These are phyloP conservation scores for Tachyglossus aculeatus DNA, from an alignment of 2,797 vertebrate genomes.

Conservation along the genomic window DNA sequence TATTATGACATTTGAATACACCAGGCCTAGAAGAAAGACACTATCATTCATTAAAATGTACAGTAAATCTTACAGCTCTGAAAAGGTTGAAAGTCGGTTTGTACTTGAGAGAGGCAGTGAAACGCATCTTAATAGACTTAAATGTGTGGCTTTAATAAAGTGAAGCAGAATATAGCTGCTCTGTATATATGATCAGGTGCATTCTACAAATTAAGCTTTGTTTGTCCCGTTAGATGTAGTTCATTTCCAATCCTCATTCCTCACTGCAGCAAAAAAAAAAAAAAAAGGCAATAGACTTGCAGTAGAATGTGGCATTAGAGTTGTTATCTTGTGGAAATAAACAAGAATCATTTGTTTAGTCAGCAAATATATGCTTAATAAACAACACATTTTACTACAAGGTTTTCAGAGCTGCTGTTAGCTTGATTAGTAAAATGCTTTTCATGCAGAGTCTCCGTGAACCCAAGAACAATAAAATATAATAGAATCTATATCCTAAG, in stretches of 20 bases:
- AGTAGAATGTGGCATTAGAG: constrained; percentile 29
- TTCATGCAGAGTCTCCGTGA: constrained; percentile 42
- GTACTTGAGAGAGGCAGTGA: constrained; percentile 59
- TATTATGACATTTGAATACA: constrained; percentile 45
- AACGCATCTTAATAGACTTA: constrained; percentile 67
- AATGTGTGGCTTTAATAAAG: constrained; percentile 46
- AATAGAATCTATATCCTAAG: constrained; percentile 44
- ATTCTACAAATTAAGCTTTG: constrained; percentile 37
- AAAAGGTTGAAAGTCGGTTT: constrained; percentile 69
- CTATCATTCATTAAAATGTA: constrained; percentile 63
- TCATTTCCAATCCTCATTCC: constrained; percentile 39
- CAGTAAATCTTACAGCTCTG: constrained; percentile 62
- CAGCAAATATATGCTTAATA: constrained; percentile 61
- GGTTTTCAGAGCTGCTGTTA: constrained; percentile 48
- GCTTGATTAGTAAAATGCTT: constrained; percentile 42
- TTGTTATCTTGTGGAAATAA: constrained; percentile 57
- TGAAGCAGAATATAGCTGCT: constrained; percentile 39
- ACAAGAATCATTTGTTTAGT: constrained; percentile 56
- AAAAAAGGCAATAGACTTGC: constrained; percentile 8
- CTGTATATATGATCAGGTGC: constrained; percentile 40
- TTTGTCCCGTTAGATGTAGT: constrained; percentile 31
- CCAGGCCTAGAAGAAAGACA: constrained; percentile 42
- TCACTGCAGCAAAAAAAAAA: constrained; percentile 39
- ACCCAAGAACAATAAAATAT: constrained; percentile 52
- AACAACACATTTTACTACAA: constrained; percentile 45